Evolutionary conservation across 2,797 vertebrate genomes (phyloP).

Genomic region (Graptemys geographica): DNA sequence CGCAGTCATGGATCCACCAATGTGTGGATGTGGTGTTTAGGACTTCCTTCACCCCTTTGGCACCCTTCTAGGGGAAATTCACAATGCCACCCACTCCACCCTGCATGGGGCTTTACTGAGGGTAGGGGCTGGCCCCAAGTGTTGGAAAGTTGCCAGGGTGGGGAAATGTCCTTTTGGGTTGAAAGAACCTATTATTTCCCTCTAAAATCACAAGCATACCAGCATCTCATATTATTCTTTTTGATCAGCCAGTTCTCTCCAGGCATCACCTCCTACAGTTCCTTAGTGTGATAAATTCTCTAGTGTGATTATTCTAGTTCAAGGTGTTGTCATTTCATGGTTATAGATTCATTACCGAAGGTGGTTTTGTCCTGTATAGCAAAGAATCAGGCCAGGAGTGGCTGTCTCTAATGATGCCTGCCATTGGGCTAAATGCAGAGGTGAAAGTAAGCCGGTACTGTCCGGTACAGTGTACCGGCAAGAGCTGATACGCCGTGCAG

Average conservation of each 20-base stretch:
- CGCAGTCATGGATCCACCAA: not conserved
- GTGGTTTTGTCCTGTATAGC: not conserved
- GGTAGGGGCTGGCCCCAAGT: not conserved
- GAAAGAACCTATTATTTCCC: not conserved
- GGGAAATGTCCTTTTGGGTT: not conserved
- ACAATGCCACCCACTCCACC: not conserved
- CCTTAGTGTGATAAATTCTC: not conserved
- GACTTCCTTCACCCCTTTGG: not conserved
- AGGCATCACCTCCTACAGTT: not conserved
- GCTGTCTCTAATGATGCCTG: not conserved
- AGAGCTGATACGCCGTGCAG: too few species aligned
- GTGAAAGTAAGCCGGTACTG: too few species aligned
- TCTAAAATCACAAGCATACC: not conserved
- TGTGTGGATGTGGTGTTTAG: not conserved
- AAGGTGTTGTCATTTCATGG: not conserved
- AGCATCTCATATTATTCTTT: not conserved
- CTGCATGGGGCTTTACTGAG: not conserved
- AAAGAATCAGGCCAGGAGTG: not conserved
- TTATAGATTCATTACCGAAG: not conserved
- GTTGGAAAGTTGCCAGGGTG: not conserved
- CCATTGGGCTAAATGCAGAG: not conserved
- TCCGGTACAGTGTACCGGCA: too few species aligned
- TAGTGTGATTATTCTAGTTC: not conserved
- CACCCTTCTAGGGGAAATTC: not conserved
- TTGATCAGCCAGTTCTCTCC: not conserved